Conservation (phyloP, 2,797 vertebrate genomes). For the Hypotaenidia okinawae region DNA sequence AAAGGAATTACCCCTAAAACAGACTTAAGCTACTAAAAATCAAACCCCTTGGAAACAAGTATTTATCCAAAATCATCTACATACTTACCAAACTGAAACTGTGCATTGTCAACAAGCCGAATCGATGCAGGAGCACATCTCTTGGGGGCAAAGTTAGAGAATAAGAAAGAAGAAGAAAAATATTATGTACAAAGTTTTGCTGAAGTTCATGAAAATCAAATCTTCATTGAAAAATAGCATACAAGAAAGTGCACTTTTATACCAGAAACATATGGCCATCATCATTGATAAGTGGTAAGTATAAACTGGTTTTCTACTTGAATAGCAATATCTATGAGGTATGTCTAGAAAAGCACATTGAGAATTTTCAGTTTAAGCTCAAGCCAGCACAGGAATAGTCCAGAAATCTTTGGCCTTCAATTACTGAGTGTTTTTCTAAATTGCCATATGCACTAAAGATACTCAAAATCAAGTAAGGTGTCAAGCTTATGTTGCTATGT, state of each 20-base stretch:
- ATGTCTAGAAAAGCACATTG: not conserved
- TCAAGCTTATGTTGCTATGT: not conserved
- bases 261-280: not conserved
- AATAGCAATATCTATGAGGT: not conserved
- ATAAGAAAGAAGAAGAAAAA: not conserved
- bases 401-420: not conserved
- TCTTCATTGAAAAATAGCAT: not conserved
- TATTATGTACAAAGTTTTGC: not conserved
- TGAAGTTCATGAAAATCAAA: not conserved
- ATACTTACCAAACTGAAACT: conserved; percentile 96
- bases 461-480: too few relatives aligned
- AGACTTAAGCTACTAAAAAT: not conserved
- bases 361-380: not conserved
- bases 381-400: not conserved
- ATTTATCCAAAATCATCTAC: not conserved
- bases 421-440: not conserved
- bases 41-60: not conserved
- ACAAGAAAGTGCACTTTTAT: not conserved
- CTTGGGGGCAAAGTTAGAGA: conserved; percentile 69
- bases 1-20: not conserved
- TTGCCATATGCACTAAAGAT: not conserved
- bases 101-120: conserved; percentile 95
- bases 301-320: not conserved
- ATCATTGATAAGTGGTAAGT: not conserved
- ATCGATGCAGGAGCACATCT: conserved; percentile 98